phyloP scores from a whole-genome alignment of 2,113 vertebrate genomes.

The Ictidomys tridecemlineatus region DNA sequence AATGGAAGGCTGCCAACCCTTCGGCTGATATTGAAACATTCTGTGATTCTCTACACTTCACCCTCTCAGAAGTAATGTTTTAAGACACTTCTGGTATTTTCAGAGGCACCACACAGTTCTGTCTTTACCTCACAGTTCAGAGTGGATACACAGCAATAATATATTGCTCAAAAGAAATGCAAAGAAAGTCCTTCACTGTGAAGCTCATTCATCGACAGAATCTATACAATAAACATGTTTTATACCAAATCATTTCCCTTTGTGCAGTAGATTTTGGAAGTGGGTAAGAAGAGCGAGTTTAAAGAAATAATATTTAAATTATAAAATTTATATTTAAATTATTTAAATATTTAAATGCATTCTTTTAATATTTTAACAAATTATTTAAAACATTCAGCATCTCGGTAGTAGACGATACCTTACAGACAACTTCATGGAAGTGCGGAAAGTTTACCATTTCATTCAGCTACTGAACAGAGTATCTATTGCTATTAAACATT shows the following conservation, averaged over 20 bases:
- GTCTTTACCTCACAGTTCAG: conserved; percentile 62
- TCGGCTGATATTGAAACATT: conserved; percentile 88
- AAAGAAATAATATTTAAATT: neutral
- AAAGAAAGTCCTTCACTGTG: neutral
- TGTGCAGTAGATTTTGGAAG: conserved; percentile 54
- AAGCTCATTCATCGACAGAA: conserved; percentile 32
- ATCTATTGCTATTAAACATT: neutral
- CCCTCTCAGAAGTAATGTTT: conserved; percentile 71
- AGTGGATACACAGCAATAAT: neutral
- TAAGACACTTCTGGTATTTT: conserved; percentile 82
- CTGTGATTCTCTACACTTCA: conserved; percentile 83
- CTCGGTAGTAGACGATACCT: neutral
- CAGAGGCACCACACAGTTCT: conserved; percentile 67
- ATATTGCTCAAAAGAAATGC: conserved; percentile 17
- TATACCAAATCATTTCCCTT: conserved; percentile 74
- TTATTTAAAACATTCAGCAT: conserved; percentile 7
- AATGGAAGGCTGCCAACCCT: conserved; percentile 87
- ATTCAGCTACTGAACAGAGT: neutral
- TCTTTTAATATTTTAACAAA: neutral
- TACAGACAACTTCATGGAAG: neutral
- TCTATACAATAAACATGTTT: neutral
- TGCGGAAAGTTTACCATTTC: neutral
- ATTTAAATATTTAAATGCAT: too few relatives aligned
- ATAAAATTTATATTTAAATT: too few relatives aligned
- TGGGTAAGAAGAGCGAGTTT: conserved; percentile 39